phyloP scores from a whole-genome alignment of 2,113 vertebrate species.

The Theristicus caerulescens region DNA sequence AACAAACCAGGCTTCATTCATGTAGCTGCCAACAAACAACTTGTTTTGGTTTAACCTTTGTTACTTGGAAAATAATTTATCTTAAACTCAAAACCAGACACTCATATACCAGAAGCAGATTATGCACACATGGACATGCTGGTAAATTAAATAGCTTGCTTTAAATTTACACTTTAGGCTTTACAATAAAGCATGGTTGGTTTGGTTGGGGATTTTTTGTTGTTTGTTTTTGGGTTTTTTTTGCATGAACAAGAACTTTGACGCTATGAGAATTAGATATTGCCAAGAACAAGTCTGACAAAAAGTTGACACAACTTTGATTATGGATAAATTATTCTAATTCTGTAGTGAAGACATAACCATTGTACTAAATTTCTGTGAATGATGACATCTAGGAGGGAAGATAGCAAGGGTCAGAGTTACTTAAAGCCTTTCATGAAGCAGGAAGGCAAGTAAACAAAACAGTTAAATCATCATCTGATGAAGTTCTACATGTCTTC shows the following conservation, averaged over 20 bases:
- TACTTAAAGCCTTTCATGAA: neutral
- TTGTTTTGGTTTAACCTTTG: neutral
- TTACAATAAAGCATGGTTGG: neutral
- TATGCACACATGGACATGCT: neutral
- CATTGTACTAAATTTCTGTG: neutral
- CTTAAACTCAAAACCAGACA: neutral
- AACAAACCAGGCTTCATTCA: neutral
- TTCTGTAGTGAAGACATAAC: neutral
- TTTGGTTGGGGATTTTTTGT: neutral
- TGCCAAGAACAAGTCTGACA: neutral
- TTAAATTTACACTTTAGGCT: neutral
- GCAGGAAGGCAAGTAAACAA: neutral
- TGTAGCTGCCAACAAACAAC: neutral
- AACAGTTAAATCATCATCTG: neutral
- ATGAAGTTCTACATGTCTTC: neutral
- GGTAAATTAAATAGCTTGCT: neutral
- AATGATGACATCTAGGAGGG: neutral
- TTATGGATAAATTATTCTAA: neutral
- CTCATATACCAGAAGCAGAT: neutral
- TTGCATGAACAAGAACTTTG: neutral
- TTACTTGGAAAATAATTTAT: neutral
- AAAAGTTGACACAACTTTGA: neutral
- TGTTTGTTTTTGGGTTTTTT: neutral
- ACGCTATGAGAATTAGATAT: neutral
- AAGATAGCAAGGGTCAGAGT: neutral